Evolutionary conservation across 2,113 vertebrate species (phyloP), one percentile per base, ranked within the genome.

Genomic region (Panurus biarmicus): DNA sequence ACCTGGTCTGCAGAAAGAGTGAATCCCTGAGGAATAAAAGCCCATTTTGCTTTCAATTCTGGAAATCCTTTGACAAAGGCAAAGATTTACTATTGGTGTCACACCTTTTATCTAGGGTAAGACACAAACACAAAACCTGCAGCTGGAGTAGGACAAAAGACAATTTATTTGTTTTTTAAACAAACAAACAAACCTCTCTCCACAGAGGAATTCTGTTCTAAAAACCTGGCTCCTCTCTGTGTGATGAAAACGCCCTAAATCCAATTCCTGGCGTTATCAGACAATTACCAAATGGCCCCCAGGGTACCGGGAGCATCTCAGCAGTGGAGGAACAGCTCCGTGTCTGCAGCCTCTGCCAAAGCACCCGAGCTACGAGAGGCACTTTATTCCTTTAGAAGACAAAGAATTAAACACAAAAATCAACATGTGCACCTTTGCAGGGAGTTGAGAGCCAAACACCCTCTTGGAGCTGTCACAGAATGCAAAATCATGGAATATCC

Each of bases 321-420:
- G 25, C 5, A 18, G 35, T 0, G 40, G 22, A 58, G 40, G 12
- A 65, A 1, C 8, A 38, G 14, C 4, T n/a, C 2, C 0, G 5
- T 2, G 28, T 5, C 6, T 17, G 42, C 70, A 31, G n/a, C 2
- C 18, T 10, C 35, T 74, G 71, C 82, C 44, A 40, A 24, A 42
- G 36, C 60, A 66, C 12, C 71, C 21, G 29, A 42, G 71, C 15
- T 9, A 11, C 4, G 1, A 50, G 53, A 31, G 44, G 14, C 42
- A 18, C 13, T 67, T 42, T 7, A 14, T 42, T 29, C 31, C 51
- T 75, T 42, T 5, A 8, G 44, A 22, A 58, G 33, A 33, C 33
- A 44, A 26, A 44, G 72, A 36, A 67, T 69, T 14, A 44, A 67
- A 69, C 53, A 44, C 72, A 35, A 67, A 75, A 60, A 44, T 12